Conservation (phyloP, 1,140 invertebrate genomes). For the Drosophila triauraria region DNA sequence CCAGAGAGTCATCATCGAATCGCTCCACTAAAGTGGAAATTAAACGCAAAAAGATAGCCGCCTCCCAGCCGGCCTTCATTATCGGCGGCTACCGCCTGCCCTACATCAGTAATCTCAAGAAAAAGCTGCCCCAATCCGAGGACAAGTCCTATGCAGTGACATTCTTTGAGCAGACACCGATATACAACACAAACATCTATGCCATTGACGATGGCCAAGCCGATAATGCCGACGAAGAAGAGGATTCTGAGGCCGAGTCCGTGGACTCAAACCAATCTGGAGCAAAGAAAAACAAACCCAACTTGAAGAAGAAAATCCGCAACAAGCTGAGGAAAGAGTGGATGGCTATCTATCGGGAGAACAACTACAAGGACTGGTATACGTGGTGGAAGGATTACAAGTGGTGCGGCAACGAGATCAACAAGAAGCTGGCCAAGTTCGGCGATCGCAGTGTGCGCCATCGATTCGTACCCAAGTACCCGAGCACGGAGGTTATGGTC, state of each 20-base stretch:
- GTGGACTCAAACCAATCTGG: background rate
- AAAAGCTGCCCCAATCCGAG: slow-evolving; percentile 41
- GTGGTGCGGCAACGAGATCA: slow-evolving; percentile 58
- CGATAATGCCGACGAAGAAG: slow-evolving; percentile 8
- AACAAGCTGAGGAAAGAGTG: slow-evolving; percentile 12
- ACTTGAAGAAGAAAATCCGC: background rate
- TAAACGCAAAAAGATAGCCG: slow-evolving; percentile 18
- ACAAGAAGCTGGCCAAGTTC: slow-evolving; percentile 35
- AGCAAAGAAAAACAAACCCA: background rate
- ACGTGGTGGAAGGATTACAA: slow-evolving; percentile 61
- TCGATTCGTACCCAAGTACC: slow-evolving; percentile 13
- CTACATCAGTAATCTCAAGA: slow-evolving; percentile 19
- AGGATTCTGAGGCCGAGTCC: slow-evolving; percentile 38
- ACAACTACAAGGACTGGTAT: slow-evolving; percentile 54
- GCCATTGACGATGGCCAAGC: slow-evolving; percentile 5
- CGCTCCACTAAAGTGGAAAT: background rate
- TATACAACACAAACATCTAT: slow-evolving; percentile 47
- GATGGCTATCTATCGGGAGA: slow-evolving; percentile 27
- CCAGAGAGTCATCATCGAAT: background rate
- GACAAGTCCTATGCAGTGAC: slow-evolving; percentile 52
- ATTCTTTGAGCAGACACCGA: slow-evolving; percentile 62
- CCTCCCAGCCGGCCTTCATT: slow-evolving; percentile 15
- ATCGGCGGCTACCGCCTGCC: slow-evolving; percentile 49
- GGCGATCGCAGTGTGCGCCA: slow-evolving; percentile 24
- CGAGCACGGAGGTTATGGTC: background rate